Evolutionary conservation across 2,888 invertebrate genomes (phyloP).

Genomic region (Cephus sareptanus): DNA sequence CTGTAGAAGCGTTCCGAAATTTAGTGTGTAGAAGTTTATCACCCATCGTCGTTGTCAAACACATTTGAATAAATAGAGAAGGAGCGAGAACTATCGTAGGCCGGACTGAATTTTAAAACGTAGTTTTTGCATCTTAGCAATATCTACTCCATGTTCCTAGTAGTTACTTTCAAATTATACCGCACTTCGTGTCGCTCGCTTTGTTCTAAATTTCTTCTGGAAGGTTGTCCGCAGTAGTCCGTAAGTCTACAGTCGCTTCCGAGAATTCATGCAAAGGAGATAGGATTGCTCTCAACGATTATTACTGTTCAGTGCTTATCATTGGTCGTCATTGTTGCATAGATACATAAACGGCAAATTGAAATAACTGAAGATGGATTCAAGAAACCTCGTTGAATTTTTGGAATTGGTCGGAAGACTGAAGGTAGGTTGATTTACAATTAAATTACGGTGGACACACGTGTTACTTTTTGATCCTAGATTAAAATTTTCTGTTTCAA

Average conservation of each 20-base stretch:
- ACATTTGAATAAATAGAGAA: neutral
- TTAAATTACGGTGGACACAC: neutral
- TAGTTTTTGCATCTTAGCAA: neutral
- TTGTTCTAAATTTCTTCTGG: neutral
- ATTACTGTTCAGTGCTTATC: neutral
- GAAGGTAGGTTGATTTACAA: conserved; percentile 69
- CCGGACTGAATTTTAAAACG: neutral
- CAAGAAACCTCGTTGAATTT: conserved; percentile 67
- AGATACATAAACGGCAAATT: neutral
- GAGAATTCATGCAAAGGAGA: neutral
- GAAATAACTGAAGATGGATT: neutral
- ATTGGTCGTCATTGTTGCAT: neutral
- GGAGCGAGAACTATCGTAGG: neutral
- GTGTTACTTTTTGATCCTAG: neutral
- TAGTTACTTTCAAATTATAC: neutral
- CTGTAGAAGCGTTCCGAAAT: neutral
- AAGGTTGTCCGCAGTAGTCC: neutral
- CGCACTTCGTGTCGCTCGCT: neutral
- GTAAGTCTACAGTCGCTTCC: neutral
- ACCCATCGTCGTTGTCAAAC: neutral
- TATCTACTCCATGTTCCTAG: neutral
- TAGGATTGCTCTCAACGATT: neutral
- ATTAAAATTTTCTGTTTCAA: neutral
- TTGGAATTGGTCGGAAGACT: conserved; percentile 78
- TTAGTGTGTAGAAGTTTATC: neutral